These are phyloP conservation scores for Sparus aurata DNA, from an alignment of 2,797 vertebrate species.

Conservation along the genomic window DNA sequence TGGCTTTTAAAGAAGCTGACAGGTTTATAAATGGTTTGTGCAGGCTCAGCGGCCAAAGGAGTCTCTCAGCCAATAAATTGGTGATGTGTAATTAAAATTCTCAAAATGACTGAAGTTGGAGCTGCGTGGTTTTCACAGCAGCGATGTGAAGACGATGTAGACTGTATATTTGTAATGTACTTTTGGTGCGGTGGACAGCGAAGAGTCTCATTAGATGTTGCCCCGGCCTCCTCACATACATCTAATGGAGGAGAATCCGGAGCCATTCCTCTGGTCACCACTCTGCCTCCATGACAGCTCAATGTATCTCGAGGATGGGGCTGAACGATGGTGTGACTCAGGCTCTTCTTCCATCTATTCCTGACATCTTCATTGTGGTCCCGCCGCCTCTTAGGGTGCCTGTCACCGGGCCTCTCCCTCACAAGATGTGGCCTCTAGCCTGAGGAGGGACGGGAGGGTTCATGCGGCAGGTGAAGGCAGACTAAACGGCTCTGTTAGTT, in stretches of 20 bases:
- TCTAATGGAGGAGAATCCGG: neutral
- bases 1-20: neutral
- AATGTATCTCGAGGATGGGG: neutral
- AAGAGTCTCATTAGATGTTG: neutral
- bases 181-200: neutral
- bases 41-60: too few relatives aligned
- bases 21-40: neutral
- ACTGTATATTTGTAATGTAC: too few relatives aligned
- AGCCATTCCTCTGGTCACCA: neutral
- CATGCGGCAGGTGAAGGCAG: conserved; percentile 46
- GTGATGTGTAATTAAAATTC: too few relatives aligned
- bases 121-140: conserved; percentile 4
- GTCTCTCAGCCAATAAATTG: neutral
- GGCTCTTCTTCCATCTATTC: neutral
- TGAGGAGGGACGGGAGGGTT: conserved; percentile 14
- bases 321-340: conserved; percentile 1
- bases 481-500: conserved; percentile 49
- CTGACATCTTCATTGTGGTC: conserved; percentile 30
- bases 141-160: too few relatives aligned
- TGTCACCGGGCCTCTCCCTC: conserved; percentile 15
- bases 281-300: conserved; percentile 8
- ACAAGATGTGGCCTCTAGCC: conserved; percentile 29
- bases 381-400: conserved; percentile 2
- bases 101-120: neutral
- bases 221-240: neutral